Percentiles rank a stretch among this genome's conserved stretches.
Conservation (phyloP, 2,888 invertebrate genomes). For the Adela reaumurella region DNA sequence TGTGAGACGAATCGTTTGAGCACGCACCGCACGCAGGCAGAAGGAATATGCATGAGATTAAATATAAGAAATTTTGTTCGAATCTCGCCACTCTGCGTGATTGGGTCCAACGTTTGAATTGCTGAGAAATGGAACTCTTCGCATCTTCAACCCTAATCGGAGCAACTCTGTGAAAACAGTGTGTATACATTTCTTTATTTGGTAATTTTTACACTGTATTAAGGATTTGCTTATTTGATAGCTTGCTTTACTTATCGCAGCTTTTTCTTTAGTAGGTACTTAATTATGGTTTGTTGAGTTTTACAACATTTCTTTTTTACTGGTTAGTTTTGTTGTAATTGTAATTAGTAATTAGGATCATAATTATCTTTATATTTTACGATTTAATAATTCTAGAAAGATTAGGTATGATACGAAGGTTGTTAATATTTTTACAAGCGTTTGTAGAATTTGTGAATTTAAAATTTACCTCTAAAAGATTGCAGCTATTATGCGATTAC, state of each 20-base stretch:
- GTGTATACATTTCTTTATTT: too few species aligned
- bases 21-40: too few species aligned
- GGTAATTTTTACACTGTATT: too few species aligned
- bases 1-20: too few species aligned
- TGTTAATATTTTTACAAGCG: not conserved
- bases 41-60: too few species aligned
- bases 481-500: not conserved
- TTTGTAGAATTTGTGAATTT: constrained; percentile 1
- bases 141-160: too few species aligned
- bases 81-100: too few species aligned
- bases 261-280: not conserved
- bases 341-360: not conserved
- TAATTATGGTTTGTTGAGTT: not conserved
- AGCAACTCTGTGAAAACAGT: too few species aligned
- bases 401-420: not conserved
- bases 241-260: not conserved
- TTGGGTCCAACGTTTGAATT: too few species aligned
- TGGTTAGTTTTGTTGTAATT: not conserved
- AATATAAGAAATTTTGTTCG: too few species aligned
- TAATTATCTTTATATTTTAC: not conserved
- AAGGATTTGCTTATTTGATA: not conserved
- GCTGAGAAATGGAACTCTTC: too few species aligned
- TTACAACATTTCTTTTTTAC: not conserved
- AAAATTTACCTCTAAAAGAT: not conserved
- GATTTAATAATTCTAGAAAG: not conserved